phyloP scores from a whole-genome alignment of 1,140 invertebrate species.

The Bacillus rossius region DNA sequence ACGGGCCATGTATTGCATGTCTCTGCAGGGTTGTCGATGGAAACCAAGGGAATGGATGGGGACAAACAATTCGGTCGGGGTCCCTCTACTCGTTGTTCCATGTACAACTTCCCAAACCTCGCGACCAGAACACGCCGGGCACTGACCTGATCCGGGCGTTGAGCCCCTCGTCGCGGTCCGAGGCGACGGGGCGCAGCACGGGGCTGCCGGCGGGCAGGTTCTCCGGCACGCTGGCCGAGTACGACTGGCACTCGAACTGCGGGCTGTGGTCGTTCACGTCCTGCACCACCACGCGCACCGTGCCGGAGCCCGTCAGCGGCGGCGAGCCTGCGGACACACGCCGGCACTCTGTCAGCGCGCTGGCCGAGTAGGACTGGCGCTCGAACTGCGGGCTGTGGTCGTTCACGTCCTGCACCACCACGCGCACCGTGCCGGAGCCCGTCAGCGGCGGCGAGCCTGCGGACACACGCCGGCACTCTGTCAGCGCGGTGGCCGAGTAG shows the following conservation, averaged over 20 bases:
- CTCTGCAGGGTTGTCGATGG: too few species aligned
- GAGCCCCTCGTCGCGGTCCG: constrained; percentile 73
- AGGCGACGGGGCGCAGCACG: constrained; percentile 65
- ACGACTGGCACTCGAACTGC: constrained; percentile 71
- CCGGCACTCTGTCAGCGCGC: constrained; percentile 43
- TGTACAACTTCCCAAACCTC: too few species aligned
- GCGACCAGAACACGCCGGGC: too few species aligned
- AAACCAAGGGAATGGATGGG: too few species aligned
- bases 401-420: constrained; percentile 90
- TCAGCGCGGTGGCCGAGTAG: constrained; percentile 62
- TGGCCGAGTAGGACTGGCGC: constrained; percentile 68
- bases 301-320: constrained; percentile 80
- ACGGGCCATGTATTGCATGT: too few species aligned
- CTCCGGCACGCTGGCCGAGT: constrained; percentile 68
- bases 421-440: constrained; percentile 77
- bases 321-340: constrained; percentile 64
- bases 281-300: constrained; percentile 80
- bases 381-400: constrained; percentile 86
- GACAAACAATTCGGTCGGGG: too few species aligned
- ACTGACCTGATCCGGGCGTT: constrained; percentile 82
- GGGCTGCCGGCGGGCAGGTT: constrained; percentile 66
- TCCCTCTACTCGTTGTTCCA: too few species aligned
- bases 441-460: constrained; percentile 82
- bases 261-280: constrained; percentile 93
- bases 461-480: constrained; percentile 26